Base-by-base conservation (phyloP, 2,113 vertebrate species). In the Hydrochoerus hydrochaeris region DNA sequence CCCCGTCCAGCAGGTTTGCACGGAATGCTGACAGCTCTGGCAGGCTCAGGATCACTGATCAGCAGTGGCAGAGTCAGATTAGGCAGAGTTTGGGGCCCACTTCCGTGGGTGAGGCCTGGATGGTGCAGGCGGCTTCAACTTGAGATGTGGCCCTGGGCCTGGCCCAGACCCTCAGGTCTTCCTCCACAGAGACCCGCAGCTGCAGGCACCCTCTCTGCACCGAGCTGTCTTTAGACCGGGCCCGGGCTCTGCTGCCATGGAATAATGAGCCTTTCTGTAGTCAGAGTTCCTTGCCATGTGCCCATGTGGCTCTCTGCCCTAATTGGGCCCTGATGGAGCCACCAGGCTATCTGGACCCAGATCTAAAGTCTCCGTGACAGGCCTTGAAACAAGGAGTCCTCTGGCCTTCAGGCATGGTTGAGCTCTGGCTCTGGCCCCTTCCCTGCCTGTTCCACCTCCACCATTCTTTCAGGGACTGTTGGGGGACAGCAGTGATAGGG, bases 401-500 rank as follows among this genome's bases (percentile, higher is more conserved):
- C 24, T 2, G 0, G 78, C 44, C 35, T n/a, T 12, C 19, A 4
- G 1, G 28, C 24, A 16, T 30, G 6, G 19, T 32, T 26, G 35
- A 22, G 20, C 12, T 0, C 0, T 2, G 7, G 30, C 54, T 8
- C 17, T 8, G 3, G 67, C 10, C 16, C 32, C 20, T 46, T 35
- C 11, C 7, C 1, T 1, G 0, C 9, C 35, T 7, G 0, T 4
- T 10, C 19, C 11, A 9, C 0, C 0, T 22, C 11, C 41, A 9
- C 6, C 0, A 5, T 44, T 32, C 46, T 82, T 6, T 10, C 0
- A 0, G 22, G 16, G 26, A 13, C 65, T 54, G 60, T 5, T 0
- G 4, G 4, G 44, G 58, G 32, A 19, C 41, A 46, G 16, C 60
- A 3, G 28, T 49, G 41, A 8, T 14, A 62, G 49, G 49, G 4